These are phyloP conservation scores for Muscidifurax raptorellus DNA, from an alignment of 1,140 invertebrate species.

Conservation along the genomic window DNA sequence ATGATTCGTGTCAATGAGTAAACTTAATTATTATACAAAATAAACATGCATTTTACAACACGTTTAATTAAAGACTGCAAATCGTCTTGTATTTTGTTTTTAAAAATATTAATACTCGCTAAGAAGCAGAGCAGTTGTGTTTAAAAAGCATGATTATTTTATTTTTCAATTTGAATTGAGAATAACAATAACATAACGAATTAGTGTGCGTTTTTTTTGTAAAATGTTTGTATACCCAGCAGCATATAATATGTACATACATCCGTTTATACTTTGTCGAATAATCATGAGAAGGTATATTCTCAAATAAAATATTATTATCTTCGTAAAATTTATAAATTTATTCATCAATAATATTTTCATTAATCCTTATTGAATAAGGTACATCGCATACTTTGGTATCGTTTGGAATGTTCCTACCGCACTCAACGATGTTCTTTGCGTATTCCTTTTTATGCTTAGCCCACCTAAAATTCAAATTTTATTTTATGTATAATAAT, in stretches of 20 bases:
- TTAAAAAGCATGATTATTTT: too few relatives aligned
- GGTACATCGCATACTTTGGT: conserved; percentile 79
- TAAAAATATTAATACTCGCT: too few relatives aligned
- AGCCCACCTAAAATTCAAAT: conserved; percentile 70
- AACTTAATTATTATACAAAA: too few relatives aligned
- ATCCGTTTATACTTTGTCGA: background rate
- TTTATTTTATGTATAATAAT: background rate
- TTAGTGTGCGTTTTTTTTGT: background rate
- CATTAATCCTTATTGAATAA: conserved; percentile 78
- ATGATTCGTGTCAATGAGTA: background rate
- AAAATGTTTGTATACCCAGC: background rate
- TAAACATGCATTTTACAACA: background rate
- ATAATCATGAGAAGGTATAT: background rate
- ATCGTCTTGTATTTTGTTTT: too few relatives aligned
- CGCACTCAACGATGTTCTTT: conserved; percentile 71
- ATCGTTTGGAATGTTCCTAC: conserved; percentile 71
- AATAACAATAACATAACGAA: too few relatives aligned
- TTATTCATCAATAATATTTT: conserved; percentile 62
- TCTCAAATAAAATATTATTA: conserved; percentile 9
- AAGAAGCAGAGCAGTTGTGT: too few relatives aligned
- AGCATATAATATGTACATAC: background rate
- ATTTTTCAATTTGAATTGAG: too few relatives aligned
- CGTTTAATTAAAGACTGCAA: too few relatives aligned
- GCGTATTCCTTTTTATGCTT: conserved; percentile 75
- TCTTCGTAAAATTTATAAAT: background rate